A percentile compares a stretch with the other conserved stretches of the same genome.
These are phyloP conservation scores for Acronicta alni DNA, from an alignment of 2,888 invertebrate genomes.

Conservation along the genomic window DNA sequence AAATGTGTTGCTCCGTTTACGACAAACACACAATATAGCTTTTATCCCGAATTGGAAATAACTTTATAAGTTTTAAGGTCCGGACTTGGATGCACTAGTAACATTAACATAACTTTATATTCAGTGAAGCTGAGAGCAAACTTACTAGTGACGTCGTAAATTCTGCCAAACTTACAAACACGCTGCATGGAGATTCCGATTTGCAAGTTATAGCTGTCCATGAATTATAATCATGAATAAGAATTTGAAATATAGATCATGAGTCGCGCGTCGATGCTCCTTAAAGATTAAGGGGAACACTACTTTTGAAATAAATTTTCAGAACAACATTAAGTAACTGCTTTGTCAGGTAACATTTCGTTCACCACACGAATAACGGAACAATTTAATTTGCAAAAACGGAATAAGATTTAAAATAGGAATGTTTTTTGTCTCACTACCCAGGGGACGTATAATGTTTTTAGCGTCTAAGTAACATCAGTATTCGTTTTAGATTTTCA, in stretches of 20 bases:
- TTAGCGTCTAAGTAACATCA: no score
- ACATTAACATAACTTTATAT: constrained; percentile 87
- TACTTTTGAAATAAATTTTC: constrained; percentile 1
- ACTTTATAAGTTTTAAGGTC: constrained; percentile 83
- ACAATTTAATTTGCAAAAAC: no score
- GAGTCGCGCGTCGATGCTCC: constrained; percentile 30
- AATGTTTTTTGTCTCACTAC: no score
- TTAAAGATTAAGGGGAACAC: constrained; percentile 7
- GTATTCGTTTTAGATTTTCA: no score
- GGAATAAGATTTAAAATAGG: no score
- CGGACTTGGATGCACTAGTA: constrained; percentile 76
- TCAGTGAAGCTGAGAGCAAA: constrained; percentile 81
- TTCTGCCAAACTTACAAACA: constrained; percentile 83
- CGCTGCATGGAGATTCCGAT: constrained; percentile 79
- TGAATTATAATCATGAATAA: constrained; percentile 72
- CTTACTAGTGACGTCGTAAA: constrained; percentile 85
- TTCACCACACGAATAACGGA: no score
- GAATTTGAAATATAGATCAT: constrained; percentile 60
- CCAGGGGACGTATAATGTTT: no score
- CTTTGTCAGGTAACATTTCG: no score
- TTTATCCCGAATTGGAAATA: constrained; percentile 73
- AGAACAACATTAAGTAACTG: no score
- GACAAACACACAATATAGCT: constrained; percentile 62
- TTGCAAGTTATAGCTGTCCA: constrained; percentile 79
- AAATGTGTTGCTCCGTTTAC: constrained; percentile 21